Evolutionary conservation across 2,113 vertebrate genomes (phyloP).

Genomic region (Solea senegalensis): DNA sequence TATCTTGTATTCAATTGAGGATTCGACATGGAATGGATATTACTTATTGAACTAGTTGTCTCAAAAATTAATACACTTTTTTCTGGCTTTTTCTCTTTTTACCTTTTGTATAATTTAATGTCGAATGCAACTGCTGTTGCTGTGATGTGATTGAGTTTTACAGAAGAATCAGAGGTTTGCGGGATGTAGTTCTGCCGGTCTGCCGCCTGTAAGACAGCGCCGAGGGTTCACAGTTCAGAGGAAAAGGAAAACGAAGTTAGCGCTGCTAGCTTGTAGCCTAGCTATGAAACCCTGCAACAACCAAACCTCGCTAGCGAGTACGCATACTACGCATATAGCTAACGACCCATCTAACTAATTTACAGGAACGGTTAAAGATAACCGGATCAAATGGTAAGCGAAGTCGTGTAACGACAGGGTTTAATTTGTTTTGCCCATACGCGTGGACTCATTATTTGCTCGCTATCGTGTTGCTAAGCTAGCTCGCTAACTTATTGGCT

Average conservation of each 20-base stretch:
- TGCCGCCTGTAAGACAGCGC: constrained; percentile 45
- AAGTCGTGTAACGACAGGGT: not conserved
- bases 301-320: constrained; percentile 2
- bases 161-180: no score
- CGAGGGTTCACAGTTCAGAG: not conserved
- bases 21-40: no score
- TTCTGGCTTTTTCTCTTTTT: no score
- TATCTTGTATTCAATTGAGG: no score
- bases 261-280: constrained; percentile 58
- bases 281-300: constrained; percentile 34
- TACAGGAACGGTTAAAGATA: constrained; percentile 18
- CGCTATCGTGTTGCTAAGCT: constrained; percentile 46
- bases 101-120: no score
- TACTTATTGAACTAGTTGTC: no score
- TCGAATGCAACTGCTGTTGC: no score
- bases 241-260: constrained; percentile 49
- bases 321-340: not conserved
- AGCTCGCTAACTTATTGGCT: constrained; percentile 28
- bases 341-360: not conserved
- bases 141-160: no score
- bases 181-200: not conserved
- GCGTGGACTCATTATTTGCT: constrained; percentile 24
- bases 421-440: not conserved
- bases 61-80: no score
- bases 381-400: constrained; percentile 65